Conservation (phyloP, 2,113 vertebrate species). For the Spilogale gracilis region DNA sequence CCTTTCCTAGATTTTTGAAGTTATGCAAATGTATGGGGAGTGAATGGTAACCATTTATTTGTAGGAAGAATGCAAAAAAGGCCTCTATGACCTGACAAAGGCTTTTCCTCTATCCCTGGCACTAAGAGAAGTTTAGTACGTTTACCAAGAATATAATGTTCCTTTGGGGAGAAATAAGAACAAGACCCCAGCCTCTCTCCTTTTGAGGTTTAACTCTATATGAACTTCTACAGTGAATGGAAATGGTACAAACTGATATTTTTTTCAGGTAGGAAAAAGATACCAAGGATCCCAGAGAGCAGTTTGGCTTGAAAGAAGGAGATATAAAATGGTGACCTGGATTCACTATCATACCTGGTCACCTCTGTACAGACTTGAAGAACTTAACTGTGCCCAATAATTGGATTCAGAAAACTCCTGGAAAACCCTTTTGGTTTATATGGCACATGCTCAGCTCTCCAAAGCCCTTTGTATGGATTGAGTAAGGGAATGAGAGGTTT, state of each 20-base stretch:
- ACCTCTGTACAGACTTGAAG: background rate
- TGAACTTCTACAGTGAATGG: background rate
- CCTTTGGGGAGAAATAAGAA: background rate
- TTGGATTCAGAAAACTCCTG: background rate
- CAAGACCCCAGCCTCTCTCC: background rate
- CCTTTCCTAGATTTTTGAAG: background rate
- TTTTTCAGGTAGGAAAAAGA: constrained; percentile 13
- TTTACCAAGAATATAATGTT: constrained; percentile 10
- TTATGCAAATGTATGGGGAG: background rate
- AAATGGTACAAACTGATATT: background rate
- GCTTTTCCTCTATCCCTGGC: background rate
- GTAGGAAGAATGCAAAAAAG: background rate
- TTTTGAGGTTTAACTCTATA: background rate
- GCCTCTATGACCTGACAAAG: background rate
- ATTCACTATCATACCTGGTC: background rate
- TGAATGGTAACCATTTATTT: background rate
- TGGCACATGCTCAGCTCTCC: background rate
- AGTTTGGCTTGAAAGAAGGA: background rate
- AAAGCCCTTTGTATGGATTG: background rate
- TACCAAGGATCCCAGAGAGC: background rate
- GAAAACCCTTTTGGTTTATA: background rate
- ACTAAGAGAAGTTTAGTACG: background rate
- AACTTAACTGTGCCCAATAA: background rate
- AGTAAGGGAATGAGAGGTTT: constrained; percentile 1
- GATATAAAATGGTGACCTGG: background rate